phyloP scores from a whole-genome alignment of 2,113 vertebrate species.

The Paramisgurnus dabryanus region DNA sequence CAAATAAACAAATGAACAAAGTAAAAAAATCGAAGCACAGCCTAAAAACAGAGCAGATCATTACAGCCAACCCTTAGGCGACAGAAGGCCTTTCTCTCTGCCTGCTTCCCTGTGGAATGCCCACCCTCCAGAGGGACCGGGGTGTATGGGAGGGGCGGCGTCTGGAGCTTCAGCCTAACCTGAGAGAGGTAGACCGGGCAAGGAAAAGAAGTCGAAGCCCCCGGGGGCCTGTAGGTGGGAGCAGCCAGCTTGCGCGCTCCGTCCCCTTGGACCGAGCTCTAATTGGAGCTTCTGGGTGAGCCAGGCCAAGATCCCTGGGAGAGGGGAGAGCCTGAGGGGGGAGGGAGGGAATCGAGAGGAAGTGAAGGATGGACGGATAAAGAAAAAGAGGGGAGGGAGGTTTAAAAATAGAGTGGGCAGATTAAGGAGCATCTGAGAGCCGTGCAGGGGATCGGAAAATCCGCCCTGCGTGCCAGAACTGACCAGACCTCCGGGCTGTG shows the following conservation, averaged over 20 bases:
- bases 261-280: slow-evolving; percentile 65
- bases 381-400: slow-evolving; percentile 56
- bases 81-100: slow-evolving; percentile 68
- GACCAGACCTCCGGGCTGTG: slow-evolving; percentile 26
- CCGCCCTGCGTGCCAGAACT: slow-evolving; percentile 65
- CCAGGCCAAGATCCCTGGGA: slow-evolving; percentile 53
- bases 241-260: slow-evolving; percentile 58
- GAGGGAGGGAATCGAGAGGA: slow-evolving; percentile 39
- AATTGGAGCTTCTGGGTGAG: slow-evolving; percentile 69
- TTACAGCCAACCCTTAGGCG: slow-evolving; percentile 55
- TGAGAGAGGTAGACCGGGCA: slow-evolving; percentile 64
- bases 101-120: slow-evolving; percentile 58
- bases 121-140: slow-evolving; percentile 43
- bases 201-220: slow-evolving; percentile 50
- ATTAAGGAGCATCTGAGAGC: slow-evolving; percentile 79
- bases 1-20: background rate
- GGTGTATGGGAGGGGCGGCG: slow-evolving; percentile 43
- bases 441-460: slow-evolving; percentile 73
- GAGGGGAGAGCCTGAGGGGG: slow-evolving; percentile 31
- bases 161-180: slow-evolving; percentile 61
- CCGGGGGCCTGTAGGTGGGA: slow-evolving; percentile 47
- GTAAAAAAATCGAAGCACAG: background rate
- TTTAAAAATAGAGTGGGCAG: slow-evolving; percentile 75
- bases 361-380: slow-evolving; percentile 17
- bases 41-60: slow-evolving; percentile 61